These are phyloP conservation scores for Cotesia glomerata DNA, from an alignment of 1,140 invertebrate species.

Conservation along the genomic window DNA sequence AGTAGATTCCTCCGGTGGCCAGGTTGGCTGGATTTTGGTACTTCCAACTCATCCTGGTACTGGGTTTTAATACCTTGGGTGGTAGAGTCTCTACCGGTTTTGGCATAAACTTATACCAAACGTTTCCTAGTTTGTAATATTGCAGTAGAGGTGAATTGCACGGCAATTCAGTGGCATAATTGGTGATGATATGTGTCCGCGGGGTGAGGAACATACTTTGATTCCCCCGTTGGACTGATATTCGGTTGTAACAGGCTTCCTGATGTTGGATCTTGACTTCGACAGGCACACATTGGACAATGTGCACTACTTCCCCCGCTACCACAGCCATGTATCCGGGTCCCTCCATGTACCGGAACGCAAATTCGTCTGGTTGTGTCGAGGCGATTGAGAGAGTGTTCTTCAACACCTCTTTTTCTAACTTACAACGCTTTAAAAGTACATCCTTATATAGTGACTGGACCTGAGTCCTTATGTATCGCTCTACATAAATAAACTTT, in stretches of 20 bases:
- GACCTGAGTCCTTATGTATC: slow-evolving; percentile 15
- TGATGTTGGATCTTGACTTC: slow-evolving; percentile 18
- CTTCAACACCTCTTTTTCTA: slow-evolving; percentile 23
- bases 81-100: background rate
- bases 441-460: slow-evolving; percentile 19
- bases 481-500: slow-evolving; percentile 29
- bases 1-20: too few relatives aligned
- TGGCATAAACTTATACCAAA: slow-evolving; percentile 23
- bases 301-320: too few relatives aligned
- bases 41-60: slow-evolving; percentile 4
- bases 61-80: background rate
- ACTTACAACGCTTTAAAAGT: background rate
- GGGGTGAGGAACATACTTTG: slow-evolving; percentile 25
- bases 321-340: too few relatives aligned
- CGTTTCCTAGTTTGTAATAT: slow-evolving; percentile 20
- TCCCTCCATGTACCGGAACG: too few relatives aligned
- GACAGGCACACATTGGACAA: slow-evolving; percentile 35
- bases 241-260: slow-evolving; percentile 31
- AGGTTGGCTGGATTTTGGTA: slow-evolving; percentile 15
- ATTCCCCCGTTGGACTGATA: slow-evolving; percentile 29
- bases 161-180: background rate
- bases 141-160: slow-evolving; percentile 20
- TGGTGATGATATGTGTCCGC: slow-evolving; percentile 24
- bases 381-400: too few relatives aligned
- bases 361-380: too few relatives aligned